Evolutionary conservation across 2,113 vertebrate genomes (phyloP).

Genomic region (Microtus montanus): DNA sequence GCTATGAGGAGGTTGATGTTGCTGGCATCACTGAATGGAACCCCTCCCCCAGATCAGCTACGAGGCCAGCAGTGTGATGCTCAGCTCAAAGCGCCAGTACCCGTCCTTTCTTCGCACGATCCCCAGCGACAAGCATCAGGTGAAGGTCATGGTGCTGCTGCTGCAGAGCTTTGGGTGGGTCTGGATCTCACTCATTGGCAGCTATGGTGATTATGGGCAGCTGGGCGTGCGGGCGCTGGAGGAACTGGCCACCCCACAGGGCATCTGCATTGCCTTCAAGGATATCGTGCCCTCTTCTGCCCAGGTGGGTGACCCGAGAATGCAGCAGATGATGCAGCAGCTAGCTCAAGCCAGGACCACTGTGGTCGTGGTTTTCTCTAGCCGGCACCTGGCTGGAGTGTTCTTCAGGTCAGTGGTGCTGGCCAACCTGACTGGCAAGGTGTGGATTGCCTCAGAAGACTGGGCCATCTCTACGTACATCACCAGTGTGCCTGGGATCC

Average conservation of each 20-base stretch:
- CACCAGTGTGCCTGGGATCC: slow-evolving; percentile 80
- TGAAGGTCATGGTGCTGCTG: slow-evolving; percentile 85
- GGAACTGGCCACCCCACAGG: slow-evolving; percentile 34
- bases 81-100: slow-evolving; percentile 84
- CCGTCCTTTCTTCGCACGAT: slow-evolving; percentile 90
- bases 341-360: slow-evolving; percentile 68
- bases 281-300: slow-evolving; percentile 56
- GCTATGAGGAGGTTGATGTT: no score
- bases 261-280: slow-evolving; percentile 86
- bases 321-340: slow-evolving; percentile 73
- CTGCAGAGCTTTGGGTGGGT: slow-evolving; percentile 87
- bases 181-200: slow-evolving; percentile 89
- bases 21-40: neutral
- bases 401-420: slow-evolving; percentile 86
- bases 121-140: slow-evolving; percentile 84
- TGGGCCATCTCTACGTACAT: slow-evolving; percentile 85
- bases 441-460: slow-evolving; percentile 90
- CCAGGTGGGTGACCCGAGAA: rapidly evolving
- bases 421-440: slow-evolving; percentile 85
- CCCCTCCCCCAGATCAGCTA: slow-evolving; percentile 87
- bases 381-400: neutral
- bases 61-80: slow-evolving; percentile 78
- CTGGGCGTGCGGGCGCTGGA: slow-evolving; percentile 78
- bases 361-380: slow-evolving; percentile 82
- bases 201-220: slow-evolving; percentile 81